Evolutionary conservation across 2,888 invertebrate genomes (phyloP), one percentile per base, ranked within the genome.

Genomic region (Yponomeuta evonymella): DNA sequence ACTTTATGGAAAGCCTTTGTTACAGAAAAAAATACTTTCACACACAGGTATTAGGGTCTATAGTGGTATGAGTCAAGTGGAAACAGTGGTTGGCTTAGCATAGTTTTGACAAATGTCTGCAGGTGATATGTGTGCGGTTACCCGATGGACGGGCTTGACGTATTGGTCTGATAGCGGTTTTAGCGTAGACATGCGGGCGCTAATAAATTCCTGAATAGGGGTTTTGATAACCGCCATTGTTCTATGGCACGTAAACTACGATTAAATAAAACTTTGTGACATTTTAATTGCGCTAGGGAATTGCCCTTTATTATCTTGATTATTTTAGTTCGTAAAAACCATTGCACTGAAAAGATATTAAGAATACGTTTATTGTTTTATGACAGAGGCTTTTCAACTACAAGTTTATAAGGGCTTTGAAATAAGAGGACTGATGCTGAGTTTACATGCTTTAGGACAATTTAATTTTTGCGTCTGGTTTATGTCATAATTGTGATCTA

Each of bases 91-190:
- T 82, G 80, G 85, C 83, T 79, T 79, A 77, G 78, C 77, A 75
- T 81, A 89, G 81, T 90, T 90, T 90, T 91, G 91, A 91, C 88
- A 89, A 90, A 91, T 91, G 88, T 87, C 87, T 89, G 88, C 88
- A 90, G 90, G 90, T 91, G 90, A 90, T 86, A 86, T 82, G 81
- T 78, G 76, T 77, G 84, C 82, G 86, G 86, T 87, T 86, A 82
- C 84, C 85, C 85, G 81, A 79, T 86, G 88, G 88, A 88, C 89
- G 89, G 79, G 79, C 87, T 83, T 89, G 89, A 89, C 90, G 86
- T 89, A 90, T 91, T 85, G 87, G 85, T 86, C 83, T 85, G 88
- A 89, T 89, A 85, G 84, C 84, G 84, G 84, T 83, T 83, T 80
- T 77, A 36, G 65, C 79, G 80, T 81, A 79, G 77, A 80, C 77